A percentile compares a stretch with the other conserved stretches of the same genome.
These are phyloP conservation scores for Epizoanthus rinbou DNA, from an alignment of 92 coral and sea anemone species.

Conservation along the genomic window DNA sequence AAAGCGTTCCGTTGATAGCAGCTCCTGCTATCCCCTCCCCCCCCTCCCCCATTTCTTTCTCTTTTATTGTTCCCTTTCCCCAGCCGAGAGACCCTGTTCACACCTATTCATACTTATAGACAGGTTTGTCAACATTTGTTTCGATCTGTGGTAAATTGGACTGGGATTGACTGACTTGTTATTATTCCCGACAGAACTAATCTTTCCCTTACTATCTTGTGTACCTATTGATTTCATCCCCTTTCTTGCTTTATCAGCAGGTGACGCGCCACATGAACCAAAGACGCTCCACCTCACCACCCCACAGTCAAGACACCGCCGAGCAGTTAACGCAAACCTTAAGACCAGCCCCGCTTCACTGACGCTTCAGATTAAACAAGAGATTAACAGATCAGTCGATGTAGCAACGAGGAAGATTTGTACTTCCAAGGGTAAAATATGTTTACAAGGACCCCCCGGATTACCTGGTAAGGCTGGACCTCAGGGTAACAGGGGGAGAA, in stretches of 20 bases:
- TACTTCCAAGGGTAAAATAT: slow-evolving; percentile 23
- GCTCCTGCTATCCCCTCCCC: too few relatives aligned
- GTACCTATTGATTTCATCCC: neutral
- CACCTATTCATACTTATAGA: too few relatives aligned
- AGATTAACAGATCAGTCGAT: slow-evolving; percentile 18
- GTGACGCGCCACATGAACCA: neutral
- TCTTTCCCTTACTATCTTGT: neutral
- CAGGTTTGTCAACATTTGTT: too few relatives aligned
- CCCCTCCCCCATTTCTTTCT: too few relatives aligned
- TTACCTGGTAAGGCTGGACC: slow-evolving; percentile 15
- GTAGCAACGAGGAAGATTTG: slow-evolving; percentile 28
- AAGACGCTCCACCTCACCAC: neutral
- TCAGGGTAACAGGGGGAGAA: neutral
- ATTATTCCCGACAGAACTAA: too few relatives aligned
- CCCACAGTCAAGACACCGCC: slow-evolving; percentile 21
- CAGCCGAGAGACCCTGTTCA: too few relatives aligned
- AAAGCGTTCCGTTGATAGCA: too few relatives aligned
- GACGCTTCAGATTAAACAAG: slow-evolving; percentile 19
- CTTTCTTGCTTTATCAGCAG: neutral
- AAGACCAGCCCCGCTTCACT: slow-evolving; percentile 6
- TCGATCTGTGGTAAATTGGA: too few relatives aligned
- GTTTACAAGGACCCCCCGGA: slow-evolving; percentile 38
- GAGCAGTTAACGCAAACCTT: neutral
- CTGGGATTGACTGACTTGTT: too few relatives aligned
- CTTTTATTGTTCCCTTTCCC: too few relatives aligned